A percentile compares a stretch with the other conserved stretches of the same genome.
These are phyloP conservation scores for Drosophila sp. DNA, from an alignment of 1,140 invertebrate species.

Conservation along the genomic window DNA sequence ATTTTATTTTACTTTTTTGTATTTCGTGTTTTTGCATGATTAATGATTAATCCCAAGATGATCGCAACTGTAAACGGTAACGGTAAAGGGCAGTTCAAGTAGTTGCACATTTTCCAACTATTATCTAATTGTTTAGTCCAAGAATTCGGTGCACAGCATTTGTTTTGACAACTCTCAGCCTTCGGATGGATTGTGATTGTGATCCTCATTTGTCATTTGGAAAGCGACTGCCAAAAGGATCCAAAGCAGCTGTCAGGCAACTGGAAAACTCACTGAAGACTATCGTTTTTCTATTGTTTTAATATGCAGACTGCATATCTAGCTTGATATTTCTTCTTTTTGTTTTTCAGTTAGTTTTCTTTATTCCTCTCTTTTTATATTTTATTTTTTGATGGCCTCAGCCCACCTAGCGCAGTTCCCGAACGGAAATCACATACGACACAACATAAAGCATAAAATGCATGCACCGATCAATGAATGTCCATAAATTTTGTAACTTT, in stretches of 20 bases:
- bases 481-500: slow-evolving; percentile 66
- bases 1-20: background rate
- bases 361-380: background rate
- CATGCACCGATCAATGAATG: slow-evolving; percentile 70
- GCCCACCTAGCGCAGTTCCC: slow-evolving; percentile 74
- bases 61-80: slow-evolving; percentile 5
- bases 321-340: slow-evolving; percentile 32
- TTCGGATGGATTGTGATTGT: slow-evolving; percentile 31
- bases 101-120: slow-evolving; percentile 77
- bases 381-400: slow-evolving; percentile 58
- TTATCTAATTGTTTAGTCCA: slow-evolving; percentile 76
- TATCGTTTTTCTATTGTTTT: slow-evolving; percentile 60
- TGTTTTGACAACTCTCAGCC: slow-evolving; percentile 61
- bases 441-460: slow-evolving; percentile 79
- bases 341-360: slow-evolving; percentile 34
- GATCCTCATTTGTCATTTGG: slow-evolving; percentile 71
- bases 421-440: slow-evolving; percentile 80
- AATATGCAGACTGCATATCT: slow-evolving; percentile 73
- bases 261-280: slow-evolving; percentile 43
- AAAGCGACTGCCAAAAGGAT: slow-evolving; percentile 20
- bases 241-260: slow-evolving; percentile 33
- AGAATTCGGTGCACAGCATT: slow-evolving; percentile 23
- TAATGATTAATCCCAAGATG: slow-evolving; percentile 43
- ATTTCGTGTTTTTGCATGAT: slow-evolving; percentile 66
- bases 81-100: slow-evolving; percentile 44